Base-by-base conservation (phyloP, 2,797 vertebrate species). In the Acanthiza pusilla region DNA sequence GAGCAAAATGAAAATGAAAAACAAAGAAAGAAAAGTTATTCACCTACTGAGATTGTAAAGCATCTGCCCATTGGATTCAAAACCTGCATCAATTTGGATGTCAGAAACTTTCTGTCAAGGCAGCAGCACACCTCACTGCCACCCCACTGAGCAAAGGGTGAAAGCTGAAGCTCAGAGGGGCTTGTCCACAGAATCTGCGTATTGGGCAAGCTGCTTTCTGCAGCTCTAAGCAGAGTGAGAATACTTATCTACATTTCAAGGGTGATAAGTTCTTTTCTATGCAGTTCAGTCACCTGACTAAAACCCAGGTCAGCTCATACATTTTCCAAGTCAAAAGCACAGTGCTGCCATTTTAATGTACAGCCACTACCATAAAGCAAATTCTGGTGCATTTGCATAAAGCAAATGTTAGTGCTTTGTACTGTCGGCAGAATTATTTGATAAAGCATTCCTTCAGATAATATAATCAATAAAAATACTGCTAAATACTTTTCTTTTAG, bases 311-410 rank as follows among this genome's bases (percentile, higher is more conserved):
- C 51, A 86, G 32, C 19, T 95, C 50, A 60, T 67, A 86, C 36
- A 85, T 87, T 97, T 97, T 96, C 91, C 74, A 93, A 92, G 47
- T 91, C 85, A 93, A 91, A 96, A 94, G 29, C 25, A 55, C 19
- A 38, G 47, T 47, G 45, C 18, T 86, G n/a, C 26, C 13, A 21
- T 71, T 88, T 67, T 47, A 65, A 68, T 40, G 47, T 21, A 71
- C 60, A 45, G 16, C 9, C 0, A 3, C 15, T 65, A 66, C 17
- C 51, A 30, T 48, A 68, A 74, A 71, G 32, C 5, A 84, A 71
- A 79, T 76, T 32, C 43, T 57, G n/a, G n/a, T n/a, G n/a, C n/a
- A n/a, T n/a, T n/a, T n/a, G n/a, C n/a, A n/a, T n/a, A n/a, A n/a
- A n/a, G n/a, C n/a, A 81, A 77, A 58, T 21, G 11, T 51, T 29